Conservation (phyloP, 2,797 vertebrate genomes). For the Danio choprae region DNA sequence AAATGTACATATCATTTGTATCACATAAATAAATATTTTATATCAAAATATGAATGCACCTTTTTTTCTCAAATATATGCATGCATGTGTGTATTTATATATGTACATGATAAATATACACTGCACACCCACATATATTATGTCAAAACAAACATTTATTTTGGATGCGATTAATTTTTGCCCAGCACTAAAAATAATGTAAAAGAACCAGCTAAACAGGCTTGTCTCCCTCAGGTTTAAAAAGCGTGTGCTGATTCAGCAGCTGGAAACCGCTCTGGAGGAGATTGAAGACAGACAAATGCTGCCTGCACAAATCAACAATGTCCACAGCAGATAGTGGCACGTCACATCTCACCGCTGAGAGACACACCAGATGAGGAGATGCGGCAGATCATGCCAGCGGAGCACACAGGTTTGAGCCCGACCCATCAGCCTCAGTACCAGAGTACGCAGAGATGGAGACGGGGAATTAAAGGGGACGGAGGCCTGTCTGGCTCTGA, state of each 20-base stretch:
- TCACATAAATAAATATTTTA: no score
- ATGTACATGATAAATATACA: no score
- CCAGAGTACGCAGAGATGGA: constrained; percentile 6
- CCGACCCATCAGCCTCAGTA: neutral
- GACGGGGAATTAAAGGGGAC: constrained; percentile 1
- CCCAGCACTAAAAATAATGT: neutral
- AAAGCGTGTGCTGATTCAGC: constrained; percentile 97
- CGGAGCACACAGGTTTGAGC: constrained; percentile 2
- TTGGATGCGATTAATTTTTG: no score
- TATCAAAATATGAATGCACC: no score
- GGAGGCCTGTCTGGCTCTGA: neutral
- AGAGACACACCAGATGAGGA: neutral
- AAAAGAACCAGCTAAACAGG: neutral
- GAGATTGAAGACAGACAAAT: constrained; percentile 82
- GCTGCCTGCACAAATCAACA: constrained; percentile 78
- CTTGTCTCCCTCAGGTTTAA: constrained; percentile 87
- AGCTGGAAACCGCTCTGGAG: constrained; percentile 88
- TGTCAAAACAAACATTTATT: no score
- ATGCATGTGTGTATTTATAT: no score
- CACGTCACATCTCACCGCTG: constrained; percentile 43
- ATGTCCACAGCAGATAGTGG: constrained; percentile 86
- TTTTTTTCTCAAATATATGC: no score
- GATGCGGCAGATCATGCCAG: constrained; percentile 14
- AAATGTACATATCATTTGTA: no score
- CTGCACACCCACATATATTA: no score